Percentiles rank a stretch among this genome's conserved stretches.
These are phyloP conservation scores for Amblyopsis hoosieri DNA, from an alignment of 2,797 vertebrate genomes.

Conservation along the genomic window DNA sequence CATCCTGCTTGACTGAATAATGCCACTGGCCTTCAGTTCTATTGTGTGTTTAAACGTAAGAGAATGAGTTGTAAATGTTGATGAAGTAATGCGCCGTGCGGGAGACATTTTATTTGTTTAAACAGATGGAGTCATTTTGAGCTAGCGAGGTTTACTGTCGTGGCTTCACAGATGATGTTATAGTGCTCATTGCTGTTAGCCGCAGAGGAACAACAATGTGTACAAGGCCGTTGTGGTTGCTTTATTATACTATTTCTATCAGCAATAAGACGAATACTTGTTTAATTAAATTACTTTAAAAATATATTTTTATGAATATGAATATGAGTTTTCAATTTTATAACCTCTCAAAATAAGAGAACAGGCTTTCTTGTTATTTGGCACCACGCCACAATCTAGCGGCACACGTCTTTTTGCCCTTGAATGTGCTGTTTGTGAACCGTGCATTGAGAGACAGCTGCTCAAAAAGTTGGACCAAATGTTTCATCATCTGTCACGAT, in stretches of 20 bases:
- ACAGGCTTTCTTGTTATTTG: constrained; percentile 8
- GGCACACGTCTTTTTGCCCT: constrained; percentile 49
- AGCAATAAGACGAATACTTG: too few relatives aligned
- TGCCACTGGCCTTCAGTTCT: constrained; percentile 45
- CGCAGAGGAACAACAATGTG: constrained; percentile 14
- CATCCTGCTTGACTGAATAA: constrained; percentile 51
- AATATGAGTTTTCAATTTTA: too few relatives aligned
- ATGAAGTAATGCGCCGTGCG: constrained; percentile 49
- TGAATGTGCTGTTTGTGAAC: constrained; percentile 52
- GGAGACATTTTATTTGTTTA: constrained; percentile 44
- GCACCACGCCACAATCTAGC: constrained; percentile 20
- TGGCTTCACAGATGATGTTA: constrained; percentile 6
- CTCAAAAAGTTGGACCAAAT: constrained; percentile 68
- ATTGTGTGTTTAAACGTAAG: constrained; percentile 59
- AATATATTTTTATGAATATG: too few relatives aligned
- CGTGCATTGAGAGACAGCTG: constrained; percentile 59
- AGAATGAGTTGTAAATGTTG: constrained; percentile 59
- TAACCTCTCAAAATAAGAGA: too few relatives aligned
- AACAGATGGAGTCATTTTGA: constrained; percentile 41
- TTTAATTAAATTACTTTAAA: too few relatives aligned
- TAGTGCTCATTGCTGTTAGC: constrained; percentile 4
- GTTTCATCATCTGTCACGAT: constrained; percentile 66
- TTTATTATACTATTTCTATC: neutral
- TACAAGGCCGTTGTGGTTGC: neutral
- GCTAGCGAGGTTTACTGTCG: constrained; percentile 21